Evolutionary conservation across 1,140 invertebrate species (phyloP).

Genomic region (Dendroctonus ponderosae): DNA sequence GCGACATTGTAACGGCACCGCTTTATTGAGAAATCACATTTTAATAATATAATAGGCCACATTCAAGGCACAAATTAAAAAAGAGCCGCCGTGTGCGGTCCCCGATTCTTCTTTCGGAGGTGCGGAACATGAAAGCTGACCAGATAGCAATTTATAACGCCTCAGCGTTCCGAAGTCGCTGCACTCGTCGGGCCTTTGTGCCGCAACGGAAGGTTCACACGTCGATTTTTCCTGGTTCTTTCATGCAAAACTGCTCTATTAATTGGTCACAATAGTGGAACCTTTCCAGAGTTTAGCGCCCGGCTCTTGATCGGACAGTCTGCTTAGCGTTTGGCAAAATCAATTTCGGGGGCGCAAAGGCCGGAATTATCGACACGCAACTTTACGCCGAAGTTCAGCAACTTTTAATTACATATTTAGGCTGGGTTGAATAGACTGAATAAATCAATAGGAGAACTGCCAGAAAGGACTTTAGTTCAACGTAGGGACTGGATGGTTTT

Average conservation of each 20-base stretch:
- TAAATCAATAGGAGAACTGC: no score
- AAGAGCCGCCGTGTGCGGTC: constrained; percentile 36
- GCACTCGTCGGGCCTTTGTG: constrained; percentile 4
- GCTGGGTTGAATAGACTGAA: not conserved
- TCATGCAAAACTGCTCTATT: no score
- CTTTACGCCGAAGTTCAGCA: constrained; percentile 11
- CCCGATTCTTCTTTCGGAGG: constrained; percentile 23
- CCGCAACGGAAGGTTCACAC: constrained; percentile 1
- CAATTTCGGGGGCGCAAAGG: constrained; percentile 12
- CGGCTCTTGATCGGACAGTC: not conserved
- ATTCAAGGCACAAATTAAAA: constrained; percentile 35
- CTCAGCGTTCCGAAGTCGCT: constrained; percentile 9
- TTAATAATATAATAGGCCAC: constrained; percentile 32
- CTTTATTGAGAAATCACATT: constrained; percentile 36
- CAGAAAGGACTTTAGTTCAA: no score
- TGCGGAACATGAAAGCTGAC: constrained; percentile 28
- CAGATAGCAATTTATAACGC: constrained; percentile 31
- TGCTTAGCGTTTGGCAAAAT: constrained; percentile 17
- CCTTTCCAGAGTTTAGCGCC: no score
- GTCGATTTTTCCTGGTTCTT: no score
- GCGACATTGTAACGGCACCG: constrained; percentile 8
- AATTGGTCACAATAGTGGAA: no score
- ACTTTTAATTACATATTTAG: constrained; percentile 15
- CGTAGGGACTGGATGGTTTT: no score
- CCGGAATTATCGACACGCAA: constrained; percentile 13